Conservation (phyloP, 2,113 vertebrate genomes). For the Hippocampus abdominalis region DNA sequence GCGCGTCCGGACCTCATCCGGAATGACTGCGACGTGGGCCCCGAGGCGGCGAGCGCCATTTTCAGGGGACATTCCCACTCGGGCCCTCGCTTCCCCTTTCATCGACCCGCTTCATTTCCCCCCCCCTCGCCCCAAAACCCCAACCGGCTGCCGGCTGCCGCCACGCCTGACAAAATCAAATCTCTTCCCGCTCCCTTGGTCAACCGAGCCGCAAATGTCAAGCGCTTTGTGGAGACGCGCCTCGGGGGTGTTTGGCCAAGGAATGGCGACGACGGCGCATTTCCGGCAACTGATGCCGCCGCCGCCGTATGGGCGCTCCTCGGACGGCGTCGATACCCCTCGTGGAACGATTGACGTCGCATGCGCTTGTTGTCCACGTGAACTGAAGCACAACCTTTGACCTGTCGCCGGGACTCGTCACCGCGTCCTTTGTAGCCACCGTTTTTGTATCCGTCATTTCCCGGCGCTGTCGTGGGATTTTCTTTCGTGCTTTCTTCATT, state of each 20-base stretch:
- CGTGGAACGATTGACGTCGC: constrained; percentile 49
- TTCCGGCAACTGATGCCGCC: neutral
- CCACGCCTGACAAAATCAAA: too few relatives aligned
- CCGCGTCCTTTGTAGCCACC: constrained; percentile 57
- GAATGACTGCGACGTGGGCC: neutral
- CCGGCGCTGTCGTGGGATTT: constrained; percentile 16
- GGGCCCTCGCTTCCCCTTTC: neutral
- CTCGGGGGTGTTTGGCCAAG: too few relatives aligned
- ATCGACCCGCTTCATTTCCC: neutral
- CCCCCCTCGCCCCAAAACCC: too few relatives aligned
- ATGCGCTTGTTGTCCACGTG: constrained; percentile 65
- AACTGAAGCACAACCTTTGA: constrained; percentile 68
- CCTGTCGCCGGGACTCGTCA: constrained; percentile 57
- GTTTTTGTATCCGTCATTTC: constrained; percentile 39
- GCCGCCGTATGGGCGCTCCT: too few relatives aligned
- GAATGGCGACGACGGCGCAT: too few relatives aligned
- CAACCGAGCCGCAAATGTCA: neutral
- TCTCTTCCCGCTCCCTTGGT: neutral
- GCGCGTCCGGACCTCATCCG: constrained; percentile 77
- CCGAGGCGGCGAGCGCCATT: constrained; percentile 26
- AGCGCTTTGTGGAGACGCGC: too few relatives aligned
- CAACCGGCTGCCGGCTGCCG: too few relatives aligned
- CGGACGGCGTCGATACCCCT: too few relatives aligned
- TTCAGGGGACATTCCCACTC: constrained; percentile 9
- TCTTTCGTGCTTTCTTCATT: constrained; percentile 9